Percentiles rank a stretch among this genome's conserved stretches.
Conservation (phyloP, 2,113 vertebrate genomes). For the Pelusios castaneus region DNA sequence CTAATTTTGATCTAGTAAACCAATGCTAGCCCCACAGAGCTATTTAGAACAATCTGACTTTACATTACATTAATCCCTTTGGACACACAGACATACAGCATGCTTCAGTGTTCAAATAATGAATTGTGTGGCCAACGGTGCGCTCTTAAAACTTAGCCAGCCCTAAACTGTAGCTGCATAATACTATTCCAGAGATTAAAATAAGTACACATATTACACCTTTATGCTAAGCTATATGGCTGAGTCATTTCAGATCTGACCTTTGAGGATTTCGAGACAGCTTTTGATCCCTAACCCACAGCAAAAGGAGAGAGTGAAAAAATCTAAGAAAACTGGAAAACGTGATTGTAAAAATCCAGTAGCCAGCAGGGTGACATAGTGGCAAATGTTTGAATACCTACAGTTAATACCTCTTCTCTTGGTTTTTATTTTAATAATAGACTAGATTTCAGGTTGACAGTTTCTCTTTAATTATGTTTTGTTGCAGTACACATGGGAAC, state of each 20-base stretch:
- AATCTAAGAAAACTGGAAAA: neutral
- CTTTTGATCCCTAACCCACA: neutral
- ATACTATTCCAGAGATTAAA: neutral
- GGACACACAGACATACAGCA: neutral
- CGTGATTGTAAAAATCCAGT: neutral
- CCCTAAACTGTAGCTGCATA: neutral
- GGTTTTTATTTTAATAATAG: neutral
- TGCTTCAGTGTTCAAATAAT: neutral
- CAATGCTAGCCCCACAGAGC: neutral
- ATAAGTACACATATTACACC: neutral
- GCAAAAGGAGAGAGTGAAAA: neutral
- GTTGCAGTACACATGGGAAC: neutral
- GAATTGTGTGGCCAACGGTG: neutral
- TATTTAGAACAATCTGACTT: neutral
- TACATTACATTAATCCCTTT: neutral
- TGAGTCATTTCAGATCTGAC: neutral
- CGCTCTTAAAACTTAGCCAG: neutral
- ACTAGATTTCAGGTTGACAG: neutral
- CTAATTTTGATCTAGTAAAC: neutral
- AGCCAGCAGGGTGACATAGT: neutral
- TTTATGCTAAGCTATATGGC: neutral
- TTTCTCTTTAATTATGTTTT: neutral
- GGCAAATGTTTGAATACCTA: neutral
- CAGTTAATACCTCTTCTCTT: neutral
- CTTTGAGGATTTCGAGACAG: neutral